phyloP scores from a whole-genome alignment of 2,797 vertebrate genomes.

The Gorsachius magnificus region DNA sequence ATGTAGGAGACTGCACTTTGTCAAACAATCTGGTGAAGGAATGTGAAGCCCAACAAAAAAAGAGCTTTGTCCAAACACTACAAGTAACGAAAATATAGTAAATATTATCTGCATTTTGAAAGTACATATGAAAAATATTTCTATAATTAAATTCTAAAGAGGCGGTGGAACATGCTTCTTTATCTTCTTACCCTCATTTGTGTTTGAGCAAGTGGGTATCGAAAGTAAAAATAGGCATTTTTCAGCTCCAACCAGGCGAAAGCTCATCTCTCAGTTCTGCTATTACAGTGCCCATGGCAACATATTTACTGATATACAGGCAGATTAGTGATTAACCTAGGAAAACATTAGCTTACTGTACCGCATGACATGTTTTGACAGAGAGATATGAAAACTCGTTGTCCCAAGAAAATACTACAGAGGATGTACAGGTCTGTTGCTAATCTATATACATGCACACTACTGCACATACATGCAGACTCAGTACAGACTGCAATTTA shows the following conservation, averaged over 20 bases:
- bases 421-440: background rate
- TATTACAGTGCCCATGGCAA: slow-evolving; percentile 50
- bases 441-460: background rate
- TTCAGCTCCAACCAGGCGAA: slow-evolving; percentile 24
- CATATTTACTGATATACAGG: slow-evolving; percentile 1
- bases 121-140: background rate
- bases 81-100: background rate
- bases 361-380: background rate
- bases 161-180: background rate
- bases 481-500: background rate
- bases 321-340: slow-evolving; percentile 5
- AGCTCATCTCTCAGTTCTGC: slow-evolving; percentile 31
- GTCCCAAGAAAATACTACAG: background rate
- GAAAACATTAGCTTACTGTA: background rate
- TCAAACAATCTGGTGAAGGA: slow-evolving; percentile 1
- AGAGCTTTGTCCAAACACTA: background rate
- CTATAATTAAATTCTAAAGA: slow-evolving; percentile 5
- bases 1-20: background rate
- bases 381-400: background rate
- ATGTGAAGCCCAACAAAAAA: background rate
- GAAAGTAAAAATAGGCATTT: slow-evolving; percentile 40
- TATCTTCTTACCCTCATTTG: slow-evolving; percentile 10
- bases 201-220: slow-evolving; percentile 8
- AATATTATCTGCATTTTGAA: background rate
- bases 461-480: background rate